These are phyloP conservation scores for Epistrophe grossulariae DNA, from an alignment of 2,888 invertebrate species.

Conservation along the genomic window DNA sequence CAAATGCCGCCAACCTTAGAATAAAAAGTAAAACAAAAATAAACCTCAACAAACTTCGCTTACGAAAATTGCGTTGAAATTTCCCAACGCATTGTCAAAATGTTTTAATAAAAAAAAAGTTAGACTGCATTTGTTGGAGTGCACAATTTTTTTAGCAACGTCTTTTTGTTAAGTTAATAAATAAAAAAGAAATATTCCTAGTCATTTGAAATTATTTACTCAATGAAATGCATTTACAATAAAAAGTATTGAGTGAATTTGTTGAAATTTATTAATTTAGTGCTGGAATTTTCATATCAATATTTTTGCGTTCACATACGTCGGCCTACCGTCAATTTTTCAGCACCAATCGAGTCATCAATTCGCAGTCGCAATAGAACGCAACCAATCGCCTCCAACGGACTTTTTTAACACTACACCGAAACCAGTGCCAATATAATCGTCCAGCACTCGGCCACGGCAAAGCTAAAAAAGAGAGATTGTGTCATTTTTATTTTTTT, in stretches of 20 bases:
- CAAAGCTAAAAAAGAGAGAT: conserved; percentile 41
- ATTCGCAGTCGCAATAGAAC: conserved; percentile 55
- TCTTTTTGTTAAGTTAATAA: conserved; percentile 11
- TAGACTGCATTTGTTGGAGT: background rate
- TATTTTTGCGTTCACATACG: conserved; percentile 64
- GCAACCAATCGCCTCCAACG: conserved; percentile 57
- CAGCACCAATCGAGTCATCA: conserved; percentile 60
- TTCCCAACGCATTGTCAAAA: conserved; percentile 13
- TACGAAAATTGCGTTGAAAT: background rate
- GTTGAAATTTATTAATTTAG: background rate
- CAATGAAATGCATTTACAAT: background rate
- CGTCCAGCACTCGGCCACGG: conserved; percentile 64
- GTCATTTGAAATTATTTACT: conserved; percentile 58
- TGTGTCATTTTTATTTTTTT: conserved; percentile 35
- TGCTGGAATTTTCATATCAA: conserved; percentile 54
- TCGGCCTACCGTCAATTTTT: conserved; percentile 46
- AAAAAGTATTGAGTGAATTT: background rate
- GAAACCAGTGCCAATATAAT: conserved; percentile 55
- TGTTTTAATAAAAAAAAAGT: background rate
- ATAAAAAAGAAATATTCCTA: conserved; percentile 43
- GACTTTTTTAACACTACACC: background rate
- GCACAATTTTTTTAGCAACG: background rate
- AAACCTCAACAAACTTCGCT: background rate
- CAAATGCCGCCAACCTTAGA: background rate
- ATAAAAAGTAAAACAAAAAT: background rate